These are phyloP conservation scores for Danio albolineatus DNA, from an alignment of 2,797 vertebrate genomes.

Conservation along the genomic window DNA sequence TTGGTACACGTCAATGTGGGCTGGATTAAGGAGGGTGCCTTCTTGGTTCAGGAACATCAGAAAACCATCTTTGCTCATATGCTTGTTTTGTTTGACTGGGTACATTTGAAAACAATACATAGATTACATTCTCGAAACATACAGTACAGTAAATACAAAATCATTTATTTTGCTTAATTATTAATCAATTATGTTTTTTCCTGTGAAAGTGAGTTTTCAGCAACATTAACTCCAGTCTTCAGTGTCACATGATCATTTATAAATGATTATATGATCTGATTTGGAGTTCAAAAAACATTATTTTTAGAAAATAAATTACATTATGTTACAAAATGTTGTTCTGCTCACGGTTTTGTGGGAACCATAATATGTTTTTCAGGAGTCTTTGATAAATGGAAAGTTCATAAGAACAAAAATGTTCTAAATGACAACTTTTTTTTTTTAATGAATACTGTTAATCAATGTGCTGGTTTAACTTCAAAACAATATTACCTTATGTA, in stretches of 20 bases:
- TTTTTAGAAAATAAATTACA: no score
- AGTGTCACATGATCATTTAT: neutral
- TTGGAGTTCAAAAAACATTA: neutral
- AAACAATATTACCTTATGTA: neutral
- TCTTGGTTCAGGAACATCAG: conserved; percentile 90
- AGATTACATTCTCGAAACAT: no score
- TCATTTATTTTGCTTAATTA: neutral
- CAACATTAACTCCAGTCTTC: neutral
- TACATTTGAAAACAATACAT: neutral
- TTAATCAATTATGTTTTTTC: neutral
- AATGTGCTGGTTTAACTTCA: neutral
- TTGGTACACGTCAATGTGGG: conserved; percentile 86
- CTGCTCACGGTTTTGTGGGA: neutral
- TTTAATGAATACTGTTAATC: no score
- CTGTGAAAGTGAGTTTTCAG: neutral
- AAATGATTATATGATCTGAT: neutral
- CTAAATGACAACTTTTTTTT: no score
- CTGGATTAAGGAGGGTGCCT: conserved; percentile 82
- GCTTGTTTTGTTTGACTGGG: conserved; percentile 82
- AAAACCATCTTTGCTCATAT: conserved; percentile 94
- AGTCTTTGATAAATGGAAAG: neutral
- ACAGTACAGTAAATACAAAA: no score
- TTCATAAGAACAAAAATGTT: neutral
- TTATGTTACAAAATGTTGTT: neutral
- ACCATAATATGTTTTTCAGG: neutral